These are phyloP conservation scores for Lagopus muta DNA, from an alignment of 2,113 vertebrate species.

Conservation along the genomic window DNA sequence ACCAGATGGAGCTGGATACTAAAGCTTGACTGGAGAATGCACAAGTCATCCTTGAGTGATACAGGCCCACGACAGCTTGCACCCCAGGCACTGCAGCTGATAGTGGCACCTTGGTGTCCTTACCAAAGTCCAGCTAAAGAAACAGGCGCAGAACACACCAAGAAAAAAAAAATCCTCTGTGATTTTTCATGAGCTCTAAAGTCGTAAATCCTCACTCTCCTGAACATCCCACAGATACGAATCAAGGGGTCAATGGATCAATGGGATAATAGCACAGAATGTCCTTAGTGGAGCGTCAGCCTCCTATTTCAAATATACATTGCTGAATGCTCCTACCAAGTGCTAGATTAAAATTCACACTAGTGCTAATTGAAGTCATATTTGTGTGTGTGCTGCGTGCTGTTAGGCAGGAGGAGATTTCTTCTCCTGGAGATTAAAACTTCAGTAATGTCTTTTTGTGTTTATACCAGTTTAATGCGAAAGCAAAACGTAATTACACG, in stretches of 20 bases:
- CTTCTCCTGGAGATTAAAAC: slow-evolving; percentile 61
- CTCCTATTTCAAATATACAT: slow-evolving; percentile 2
- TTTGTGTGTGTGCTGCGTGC: slow-evolving; percentile 44
- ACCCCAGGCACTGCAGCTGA: too few species aligned
- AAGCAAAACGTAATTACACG: slow-evolving; percentile 59
- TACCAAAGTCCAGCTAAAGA: too few species aligned
- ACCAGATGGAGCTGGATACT: slow-evolving; percentile 1
- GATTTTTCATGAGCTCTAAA: background rate
- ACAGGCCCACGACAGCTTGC: background rate
- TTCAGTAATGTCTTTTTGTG: slow-evolving; percentile 62
- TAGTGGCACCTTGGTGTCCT: too few species aligned
- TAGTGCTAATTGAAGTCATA: slow-evolving; percentile 55
- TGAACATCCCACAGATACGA: background rate
- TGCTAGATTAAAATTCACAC: slow-evolving; percentile 64
- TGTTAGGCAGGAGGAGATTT: slow-evolving; percentile 50
- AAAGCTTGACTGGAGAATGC: background rate
- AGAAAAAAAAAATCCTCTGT: too few species aligned
- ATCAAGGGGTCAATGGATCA: slow-evolving; percentile 31
- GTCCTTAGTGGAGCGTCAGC: slow-evolving; percentile 13
- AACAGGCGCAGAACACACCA: too few species aligned
- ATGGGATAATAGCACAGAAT: background rate
- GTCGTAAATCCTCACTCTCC: slow-evolving; percentile 2
- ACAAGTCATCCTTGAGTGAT: background rate
- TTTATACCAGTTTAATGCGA: slow-evolving; percentile 49
- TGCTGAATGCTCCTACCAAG: slow-evolving; percentile 57